These are phyloP conservation scores for Timandra comae DNA, from an alignment of 2,888 invertebrate genomes.

Conservation along the genomic window DNA sequence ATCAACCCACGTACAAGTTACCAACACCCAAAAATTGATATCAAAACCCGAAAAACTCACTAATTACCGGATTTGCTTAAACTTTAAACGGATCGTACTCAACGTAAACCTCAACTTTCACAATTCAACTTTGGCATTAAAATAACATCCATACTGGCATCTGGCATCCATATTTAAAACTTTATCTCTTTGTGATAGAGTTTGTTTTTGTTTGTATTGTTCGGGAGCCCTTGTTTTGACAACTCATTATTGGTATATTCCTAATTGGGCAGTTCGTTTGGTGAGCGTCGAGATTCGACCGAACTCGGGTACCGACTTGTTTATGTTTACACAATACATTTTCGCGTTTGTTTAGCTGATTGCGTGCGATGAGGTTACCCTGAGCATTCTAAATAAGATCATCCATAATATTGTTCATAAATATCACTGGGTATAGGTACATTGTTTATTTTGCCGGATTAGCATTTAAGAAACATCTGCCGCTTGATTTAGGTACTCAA, in stretches of 20 bases:
- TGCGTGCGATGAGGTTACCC: constrained; percentile 49
- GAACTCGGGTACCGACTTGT: constrained; percentile 46
- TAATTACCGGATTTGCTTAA: constrained; percentile 64
- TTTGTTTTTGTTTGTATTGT: constrained; percentile 21
- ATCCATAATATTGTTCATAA: no score
- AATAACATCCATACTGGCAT: constrained; percentile 30
- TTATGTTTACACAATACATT: constrained; percentile 63
- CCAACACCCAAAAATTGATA: constrained; percentile 14
- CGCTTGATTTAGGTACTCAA: no score
- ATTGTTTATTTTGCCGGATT: no score
- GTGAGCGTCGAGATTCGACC: constrained; percentile 32
- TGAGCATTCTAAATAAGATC: constrained; percentile 43
- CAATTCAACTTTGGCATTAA: constrained; percentile 69
- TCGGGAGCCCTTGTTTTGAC: constrained; percentile 64
- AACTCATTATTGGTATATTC: constrained; percentile 68
- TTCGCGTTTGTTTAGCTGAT: constrained; percentile 66
- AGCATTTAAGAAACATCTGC: no score
- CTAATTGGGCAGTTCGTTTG: constrained; percentile 57
- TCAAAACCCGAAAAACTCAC: constrained; percentile 33
- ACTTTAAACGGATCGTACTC: constrained; percentile 62
- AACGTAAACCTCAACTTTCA: constrained; percentile 59
- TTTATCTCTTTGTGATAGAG: constrained; percentile 28
- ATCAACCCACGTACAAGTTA: no score
- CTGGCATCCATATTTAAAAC: constrained; percentile 26
- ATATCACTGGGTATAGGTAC: no score